Evolutionary conservation across 2,113 vertebrate genomes (phyloP).

Genomic region (Azemiops feae): DNA sequence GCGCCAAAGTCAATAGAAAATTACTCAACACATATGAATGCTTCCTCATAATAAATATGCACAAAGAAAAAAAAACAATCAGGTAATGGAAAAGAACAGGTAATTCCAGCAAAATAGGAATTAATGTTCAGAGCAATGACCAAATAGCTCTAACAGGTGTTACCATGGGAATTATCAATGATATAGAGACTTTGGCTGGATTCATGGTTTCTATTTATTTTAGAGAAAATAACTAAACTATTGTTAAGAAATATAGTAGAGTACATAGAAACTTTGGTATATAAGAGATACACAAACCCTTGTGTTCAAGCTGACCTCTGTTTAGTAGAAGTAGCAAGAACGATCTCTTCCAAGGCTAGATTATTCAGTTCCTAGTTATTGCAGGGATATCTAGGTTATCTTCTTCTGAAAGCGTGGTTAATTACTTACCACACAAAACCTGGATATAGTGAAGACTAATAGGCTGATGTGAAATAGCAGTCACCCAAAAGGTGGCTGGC

Average conservation of each 20-base stretch:
- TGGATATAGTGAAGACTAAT: not conserved
- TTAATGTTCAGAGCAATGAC: not conserved
- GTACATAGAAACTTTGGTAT: not conserved
- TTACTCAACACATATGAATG: not conserved
- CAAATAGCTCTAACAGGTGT: not conserved
- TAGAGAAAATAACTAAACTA: not conserved
- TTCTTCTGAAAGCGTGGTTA: not conserved
- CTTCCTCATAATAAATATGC: not conserved
- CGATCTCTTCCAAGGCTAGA: not conserved
- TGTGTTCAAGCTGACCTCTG: not conserved
- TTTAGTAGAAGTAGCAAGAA: not conserved
- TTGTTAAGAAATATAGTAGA: not conserved
- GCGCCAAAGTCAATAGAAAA: not conserved
- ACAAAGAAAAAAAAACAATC: not conserved
- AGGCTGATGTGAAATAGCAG: not conserved
- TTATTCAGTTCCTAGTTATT: not conserved
- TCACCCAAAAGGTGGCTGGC: not conserved
- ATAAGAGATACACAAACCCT: not conserved
- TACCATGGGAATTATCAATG: not conserved
- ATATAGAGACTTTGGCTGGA: not conserved
- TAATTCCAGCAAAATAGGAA: not conserved
- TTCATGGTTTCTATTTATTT: not conserved
- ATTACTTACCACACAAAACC: not conserved
- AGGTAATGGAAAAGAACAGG: not conserved
- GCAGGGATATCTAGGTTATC: not conserved